A percentile compares a stretch with the other conserved stretches of the same genome.
phyloP scores from a whole-genome alignment of 1,140 invertebrate species.

The Drosophila seguyi region DNA sequence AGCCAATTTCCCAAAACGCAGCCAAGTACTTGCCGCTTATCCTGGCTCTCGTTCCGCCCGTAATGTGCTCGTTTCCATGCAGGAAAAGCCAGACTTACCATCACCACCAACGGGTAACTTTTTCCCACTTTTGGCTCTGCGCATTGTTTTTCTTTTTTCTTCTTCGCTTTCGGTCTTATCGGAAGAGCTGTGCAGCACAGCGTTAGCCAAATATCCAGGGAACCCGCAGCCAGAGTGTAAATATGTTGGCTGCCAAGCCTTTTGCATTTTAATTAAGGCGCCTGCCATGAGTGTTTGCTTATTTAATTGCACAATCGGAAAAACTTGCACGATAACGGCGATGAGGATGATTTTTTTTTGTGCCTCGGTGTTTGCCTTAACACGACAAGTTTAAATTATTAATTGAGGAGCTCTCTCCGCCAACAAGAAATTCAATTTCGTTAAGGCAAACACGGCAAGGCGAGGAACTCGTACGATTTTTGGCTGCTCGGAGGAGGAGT shows the following conservation, averaged over 20 bases:
- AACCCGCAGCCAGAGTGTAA: constrained; percentile 42
- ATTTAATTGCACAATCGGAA: constrained; percentile 81
- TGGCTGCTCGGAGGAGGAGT: constrained; percentile 49
- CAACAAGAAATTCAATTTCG: constrained; percentile 80
- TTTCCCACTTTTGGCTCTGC: constrained; percentile 10
- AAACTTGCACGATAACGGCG: constrained; percentile 34
- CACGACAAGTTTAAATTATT: constrained; percentile 78
- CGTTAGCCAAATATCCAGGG: constrained; percentile 38
- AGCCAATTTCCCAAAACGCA: constrained; percentile 63
- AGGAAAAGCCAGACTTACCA: constrained; percentile 33
- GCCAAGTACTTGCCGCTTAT: constrained; percentile 49
- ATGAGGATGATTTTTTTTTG: constrained; percentile 55
- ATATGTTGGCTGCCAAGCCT: constrained; percentile 54
- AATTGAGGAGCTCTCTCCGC: constrained; percentile 42
- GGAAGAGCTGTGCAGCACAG: constrained; percentile 41
- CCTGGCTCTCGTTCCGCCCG: constrained; percentile 16
- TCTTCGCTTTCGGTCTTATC: constrained; percentile 43
- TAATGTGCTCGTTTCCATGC: constrained; percentile 60
- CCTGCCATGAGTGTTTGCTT: constrained; percentile 66
- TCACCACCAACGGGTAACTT: constrained; percentile 9
- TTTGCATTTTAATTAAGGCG: constrained; percentile 77
- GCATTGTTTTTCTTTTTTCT: constrained; percentile 6
- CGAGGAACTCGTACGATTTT: constrained; percentile 52
- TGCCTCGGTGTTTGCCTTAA: constrained; percentile 70
- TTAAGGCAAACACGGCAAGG: constrained; percentile 72